Evolutionary conservation across 2,888 invertebrate species (phyloP).

Genomic region (Diploptera punctata): DNA sequence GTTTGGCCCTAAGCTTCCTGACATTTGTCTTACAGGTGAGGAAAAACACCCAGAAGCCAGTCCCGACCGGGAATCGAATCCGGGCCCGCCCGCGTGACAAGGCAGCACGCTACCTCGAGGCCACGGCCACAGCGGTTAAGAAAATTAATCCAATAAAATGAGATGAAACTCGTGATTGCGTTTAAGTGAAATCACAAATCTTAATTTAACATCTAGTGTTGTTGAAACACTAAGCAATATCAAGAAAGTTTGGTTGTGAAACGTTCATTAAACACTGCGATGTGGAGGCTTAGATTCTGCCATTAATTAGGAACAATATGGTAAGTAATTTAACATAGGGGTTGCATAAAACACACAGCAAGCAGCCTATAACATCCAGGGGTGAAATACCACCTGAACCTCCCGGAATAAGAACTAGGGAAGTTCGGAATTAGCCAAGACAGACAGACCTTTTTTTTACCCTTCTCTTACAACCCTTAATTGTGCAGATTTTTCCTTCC

Average conservation of each 20-base stretch:
- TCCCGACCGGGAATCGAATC: no score
- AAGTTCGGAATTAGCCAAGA: slow-evolving; percentile 29
- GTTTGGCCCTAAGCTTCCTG: no score
- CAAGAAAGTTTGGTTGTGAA: slow-evolving; percentile 16
- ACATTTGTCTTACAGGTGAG: no score
- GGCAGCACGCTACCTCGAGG: no score
- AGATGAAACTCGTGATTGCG: no score
- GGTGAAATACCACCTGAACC: slow-evolving; percentile 40
- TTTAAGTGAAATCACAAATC: no score
- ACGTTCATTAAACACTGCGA: slow-evolving; percentile 19
- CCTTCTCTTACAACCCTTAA: slow-evolving; percentile 28
- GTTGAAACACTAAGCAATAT: no score
- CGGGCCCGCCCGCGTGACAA: no score
- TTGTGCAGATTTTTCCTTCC: slow-evolving; percentile 36
- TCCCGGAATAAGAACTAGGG: slow-evolving; percentile 11
- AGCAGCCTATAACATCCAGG: slow-evolving; percentile 18
- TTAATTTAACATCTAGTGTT: no score
- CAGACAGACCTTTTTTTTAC: slow-evolving; percentile 31
- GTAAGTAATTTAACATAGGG: slow-evolving; percentile 41
- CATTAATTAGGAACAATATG: slow-evolving; percentile 43
- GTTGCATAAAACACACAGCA: slow-evolving; percentile 34
- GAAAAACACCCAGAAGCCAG: no score
- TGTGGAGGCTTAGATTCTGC: slow-evolving; percentile 27
- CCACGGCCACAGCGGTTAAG: no score
- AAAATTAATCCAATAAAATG: no score